Conservation (phyloP, 2,113 vertebrate genomes). For the Petromus typicus region DNA sequence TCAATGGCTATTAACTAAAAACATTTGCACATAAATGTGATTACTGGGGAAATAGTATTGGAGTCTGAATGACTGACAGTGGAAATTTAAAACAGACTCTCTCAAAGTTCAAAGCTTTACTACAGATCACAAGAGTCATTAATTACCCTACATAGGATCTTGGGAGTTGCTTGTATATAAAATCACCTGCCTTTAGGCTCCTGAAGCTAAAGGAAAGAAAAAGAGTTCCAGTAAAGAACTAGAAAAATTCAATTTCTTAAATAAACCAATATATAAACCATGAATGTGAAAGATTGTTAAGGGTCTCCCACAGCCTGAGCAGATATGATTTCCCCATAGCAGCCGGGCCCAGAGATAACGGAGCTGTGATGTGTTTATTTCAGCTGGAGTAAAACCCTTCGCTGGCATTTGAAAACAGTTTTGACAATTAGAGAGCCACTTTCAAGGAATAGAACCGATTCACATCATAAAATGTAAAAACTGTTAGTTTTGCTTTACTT, state of each 20-base stretch:
- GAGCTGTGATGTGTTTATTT: neutral
- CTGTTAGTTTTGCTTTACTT: neutral
- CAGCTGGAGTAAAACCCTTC: neutral
- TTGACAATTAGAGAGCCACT: neutral
- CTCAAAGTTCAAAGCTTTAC: slow-evolving; percentile 79
- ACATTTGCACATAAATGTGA: slow-evolving; percentile 79
- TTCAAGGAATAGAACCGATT: slow-evolving; percentile 9
- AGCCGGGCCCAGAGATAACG: neutral
- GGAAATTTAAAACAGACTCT: slow-evolving; percentile 80
- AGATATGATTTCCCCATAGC: neutral
- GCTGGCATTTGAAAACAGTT: slow-evolving; percentile 32
- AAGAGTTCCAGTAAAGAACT: slow-evolving; percentile 17
- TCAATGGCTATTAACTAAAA: slow-evolving; percentile 75
- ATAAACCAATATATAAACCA: slow-evolving; percentile 58
- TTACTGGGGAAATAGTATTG: slow-evolving; percentile 77
- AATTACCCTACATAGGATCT: slow-evolving; percentile 61
- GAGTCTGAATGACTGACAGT: slow-evolving; percentile 75
- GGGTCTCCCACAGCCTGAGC: neutral
- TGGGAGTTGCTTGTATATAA: slow-evolving; percentile 48
- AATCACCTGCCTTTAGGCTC: slow-evolving; percentile 61
- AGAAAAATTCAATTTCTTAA: slow-evolving; percentile 69
- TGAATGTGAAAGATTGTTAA: slow-evolving; percentile 23
- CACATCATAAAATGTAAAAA: neutral
- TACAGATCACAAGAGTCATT: slow-evolving; percentile 80
- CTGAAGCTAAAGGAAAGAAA: slow-evolving; percentile 50